Percentiles rank a stretch among this genome's conserved stretches.
phyloP scores from a whole-genome alignment of 2,113 vertebrate genomes.

The Podarcis raffonei region DNA sequence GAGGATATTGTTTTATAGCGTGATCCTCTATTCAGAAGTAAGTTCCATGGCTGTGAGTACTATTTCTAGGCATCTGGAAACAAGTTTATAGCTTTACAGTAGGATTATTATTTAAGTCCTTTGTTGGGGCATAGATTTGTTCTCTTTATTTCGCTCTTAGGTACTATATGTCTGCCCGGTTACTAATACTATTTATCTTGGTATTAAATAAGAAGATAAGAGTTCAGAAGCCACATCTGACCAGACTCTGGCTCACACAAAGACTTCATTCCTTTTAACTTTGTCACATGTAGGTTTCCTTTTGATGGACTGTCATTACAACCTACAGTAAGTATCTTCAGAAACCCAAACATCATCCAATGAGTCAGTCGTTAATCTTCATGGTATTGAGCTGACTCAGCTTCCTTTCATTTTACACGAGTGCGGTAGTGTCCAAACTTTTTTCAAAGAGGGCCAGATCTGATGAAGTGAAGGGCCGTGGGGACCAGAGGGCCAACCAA shows the following conservation, averaged over 20 bases:
- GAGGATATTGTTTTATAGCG: neutral
- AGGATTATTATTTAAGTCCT: neutral
- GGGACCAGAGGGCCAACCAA: too few relatives aligned
- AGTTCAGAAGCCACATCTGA: neutral
- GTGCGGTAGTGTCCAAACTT: too few relatives aligned
- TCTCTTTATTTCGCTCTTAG: neutral
- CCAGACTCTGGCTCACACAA: neutral
- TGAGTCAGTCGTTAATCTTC: constrained; percentile 1
- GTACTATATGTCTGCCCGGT: neutral
- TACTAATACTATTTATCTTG: neutral
- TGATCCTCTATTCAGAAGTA: neutral
- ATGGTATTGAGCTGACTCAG: neutral
- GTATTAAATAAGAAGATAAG: constrained; percentile 6
- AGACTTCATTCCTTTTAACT: constrained; percentile 2
- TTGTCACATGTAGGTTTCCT: neutral
- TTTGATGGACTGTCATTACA: neutral
- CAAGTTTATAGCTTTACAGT: neutral
- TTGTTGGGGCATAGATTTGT: neutral
- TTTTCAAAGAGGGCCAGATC: too few relatives aligned
- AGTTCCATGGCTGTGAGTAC: neutral
- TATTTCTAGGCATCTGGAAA: neutral
- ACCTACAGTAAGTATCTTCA: neutral
- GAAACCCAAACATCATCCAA: constrained; percentile 4
- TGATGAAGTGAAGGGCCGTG: too few relatives aligned
- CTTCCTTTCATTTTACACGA: neutral